A percentile compares a stretch with the other conserved stretches of the same genome.
These are phyloP conservation scores for Podocnemis expansa DNA, from an alignment of 2,113 vertebrate genomes.

Conservation along the genomic window DNA sequence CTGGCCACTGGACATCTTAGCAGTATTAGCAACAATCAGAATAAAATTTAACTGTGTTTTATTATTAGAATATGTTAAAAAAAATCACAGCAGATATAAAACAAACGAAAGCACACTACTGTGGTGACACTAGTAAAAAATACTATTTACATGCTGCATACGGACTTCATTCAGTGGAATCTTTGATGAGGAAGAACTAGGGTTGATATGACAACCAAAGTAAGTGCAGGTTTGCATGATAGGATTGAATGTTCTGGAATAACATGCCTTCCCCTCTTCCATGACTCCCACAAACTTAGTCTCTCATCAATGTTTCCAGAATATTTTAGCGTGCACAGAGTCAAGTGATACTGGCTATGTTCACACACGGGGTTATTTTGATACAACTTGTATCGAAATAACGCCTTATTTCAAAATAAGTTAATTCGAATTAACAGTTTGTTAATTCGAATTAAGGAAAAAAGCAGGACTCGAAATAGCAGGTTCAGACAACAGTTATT, in stretches of 20 bases:
- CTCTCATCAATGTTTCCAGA: background rate
- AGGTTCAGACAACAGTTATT: no score
- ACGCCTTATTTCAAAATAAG: no score
- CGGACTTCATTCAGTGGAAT: background rate
- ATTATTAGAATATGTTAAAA: background rate
- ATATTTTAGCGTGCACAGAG: no score
- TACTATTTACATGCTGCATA: no score
- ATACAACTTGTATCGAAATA: no score
- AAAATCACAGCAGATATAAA: rapidly evolving
- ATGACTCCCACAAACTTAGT: rapidly evolving
- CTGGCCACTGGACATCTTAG: background rate
- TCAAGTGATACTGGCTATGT: no score
- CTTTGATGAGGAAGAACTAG: background rate
- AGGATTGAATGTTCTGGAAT: background rate
- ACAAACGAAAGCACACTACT: background rate
- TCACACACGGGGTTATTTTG: no score
- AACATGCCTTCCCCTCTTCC: background rate
- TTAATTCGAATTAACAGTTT: no score
- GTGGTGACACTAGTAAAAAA: background rate
- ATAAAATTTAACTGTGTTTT: background rate
- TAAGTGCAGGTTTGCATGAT: background rate
- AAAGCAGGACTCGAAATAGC: no score
- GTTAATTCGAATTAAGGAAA: no score
- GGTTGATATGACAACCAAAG: background rate
- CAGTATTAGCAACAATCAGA: background rate